A percentile compares a stretch with the other conserved stretches of the same genome.
Evolutionary conservation across 2,113 vertebrate genomes (phyloP).

Genomic region (rat (Rattus norvegicus)): DNA sequence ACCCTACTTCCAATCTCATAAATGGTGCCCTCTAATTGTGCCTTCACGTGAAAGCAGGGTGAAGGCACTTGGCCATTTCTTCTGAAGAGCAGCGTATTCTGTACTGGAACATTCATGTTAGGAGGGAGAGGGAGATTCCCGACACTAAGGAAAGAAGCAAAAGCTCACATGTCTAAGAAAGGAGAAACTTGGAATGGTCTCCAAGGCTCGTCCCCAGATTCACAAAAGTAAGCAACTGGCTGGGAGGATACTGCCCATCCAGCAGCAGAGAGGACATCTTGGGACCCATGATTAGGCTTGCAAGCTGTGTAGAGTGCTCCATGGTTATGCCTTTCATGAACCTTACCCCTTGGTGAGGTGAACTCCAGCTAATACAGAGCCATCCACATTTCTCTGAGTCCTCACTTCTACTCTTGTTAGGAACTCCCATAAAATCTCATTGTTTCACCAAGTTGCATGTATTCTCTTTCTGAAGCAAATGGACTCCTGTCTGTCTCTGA

Average conservation of each 20-base stretch:
- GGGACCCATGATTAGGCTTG: too few species aligned
- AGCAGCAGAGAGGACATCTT: background rate
- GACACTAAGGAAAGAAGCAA: background rate
- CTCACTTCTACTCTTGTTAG: too few species aligned
- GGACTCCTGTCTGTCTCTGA: too few species aligned
- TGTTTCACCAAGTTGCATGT: background rate
- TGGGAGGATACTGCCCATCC: background rate
- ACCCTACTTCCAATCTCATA: background rate
- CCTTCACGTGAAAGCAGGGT: background rate
- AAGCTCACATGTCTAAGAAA: background rate
- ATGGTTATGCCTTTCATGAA: background rate
- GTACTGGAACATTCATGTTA: background rate
- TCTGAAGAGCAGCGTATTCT: background rate
- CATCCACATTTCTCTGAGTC: background rate
- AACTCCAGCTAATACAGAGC: background rate
- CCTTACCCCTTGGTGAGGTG: background rate
- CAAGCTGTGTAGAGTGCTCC: background rate
- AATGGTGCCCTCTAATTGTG: background rate
- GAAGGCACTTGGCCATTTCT: background rate
- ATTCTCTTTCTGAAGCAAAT: too few species aligned
- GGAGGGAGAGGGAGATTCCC: background rate
- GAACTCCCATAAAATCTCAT: background rate
- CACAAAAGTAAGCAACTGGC: too few species aligned
- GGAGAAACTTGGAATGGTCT: background rate
- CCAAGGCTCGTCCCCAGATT: background rate